A percentile compares a stretch with the other conserved stretches of the same genome.
phyloP scores from a whole-genome alignment of 30 jellyfish, hydroid and myxozoan genomes.

The Pseudorhiza aurosa region DNA sequence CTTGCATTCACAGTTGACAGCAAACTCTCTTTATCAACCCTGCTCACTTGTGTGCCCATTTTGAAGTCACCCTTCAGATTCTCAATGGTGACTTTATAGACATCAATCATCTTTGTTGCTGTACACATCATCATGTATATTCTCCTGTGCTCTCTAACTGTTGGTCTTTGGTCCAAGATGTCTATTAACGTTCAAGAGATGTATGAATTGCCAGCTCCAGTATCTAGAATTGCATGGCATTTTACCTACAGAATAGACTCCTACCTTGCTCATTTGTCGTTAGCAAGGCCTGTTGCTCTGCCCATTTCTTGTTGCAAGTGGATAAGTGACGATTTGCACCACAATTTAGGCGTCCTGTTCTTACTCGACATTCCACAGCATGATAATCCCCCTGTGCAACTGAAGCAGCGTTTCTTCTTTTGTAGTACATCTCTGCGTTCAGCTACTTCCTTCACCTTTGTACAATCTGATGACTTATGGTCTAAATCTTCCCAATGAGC shows the following conservation, averaged over 20 bases:
- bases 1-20: slow-evolving; percentile 50
- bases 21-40: slow-evolving; percentile 51
- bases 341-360: slow-evolving; percentile 46
- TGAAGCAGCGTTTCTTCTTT: slow-evolving; percentile 7
- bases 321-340: slow-evolving; percentile 59
- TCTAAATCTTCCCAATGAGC: slow-evolving; percentile 45
- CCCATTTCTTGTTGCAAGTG: slow-evolving; percentile 28
- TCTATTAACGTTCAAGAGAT: slow-evolving; percentile 60
- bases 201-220: slow-evolving; percentile 80
- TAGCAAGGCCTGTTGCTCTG: background rate
- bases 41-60: slow-evolving; percentile 49
- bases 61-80: slow-evolving; percentile 42
- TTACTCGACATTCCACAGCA: slow-evolving; percentile 18
- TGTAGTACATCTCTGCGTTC: slow-evolving; percentile 35
- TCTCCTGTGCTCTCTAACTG: slow-evolving; percentile 37
- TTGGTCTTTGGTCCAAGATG: slow-evolving; percentile 25
- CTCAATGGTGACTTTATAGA: slow-evolving; percentile 35
- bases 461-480: slow-evolving; percentile 40
- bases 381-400: background rate
- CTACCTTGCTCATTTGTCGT: background rate
- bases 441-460: slow-evolving; percentile 33
- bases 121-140: slow-evolving; percentile 77
- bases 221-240: slow-evolving; percentile 70
- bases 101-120: slow-evolving; percentile 43
- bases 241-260: slow-evolving; percentile 28